Evolutionary conservation across 2,113 vertebrate species (phyloP).

Genomic region (Coregonus clupeaformis): DNA sequence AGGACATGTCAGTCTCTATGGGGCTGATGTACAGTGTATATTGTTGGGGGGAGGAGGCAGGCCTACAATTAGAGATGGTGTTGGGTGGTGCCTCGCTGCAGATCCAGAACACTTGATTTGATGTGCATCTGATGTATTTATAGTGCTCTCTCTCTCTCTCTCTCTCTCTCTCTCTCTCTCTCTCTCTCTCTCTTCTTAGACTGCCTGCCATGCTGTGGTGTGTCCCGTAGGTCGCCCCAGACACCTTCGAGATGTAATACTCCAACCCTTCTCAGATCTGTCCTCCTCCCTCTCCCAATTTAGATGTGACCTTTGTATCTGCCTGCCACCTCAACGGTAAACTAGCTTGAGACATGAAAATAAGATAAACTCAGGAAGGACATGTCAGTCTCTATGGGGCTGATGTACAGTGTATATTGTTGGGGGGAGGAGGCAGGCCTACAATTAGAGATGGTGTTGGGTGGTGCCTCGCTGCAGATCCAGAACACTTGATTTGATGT

Average conservation of each 20-base stretch:
- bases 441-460: background rate
- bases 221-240: constrained; percentile 26
- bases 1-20: constrained; percentile 33
- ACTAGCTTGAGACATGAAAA: constrained; percentile 37
- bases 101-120: constrained; percentile 31
- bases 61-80: background rate
- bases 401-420: background rate
- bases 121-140: constrained; percentile 47
- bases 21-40: background rate
- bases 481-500: no score
- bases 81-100: constrained; percentile 27
- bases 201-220: background rate
- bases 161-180: background rate
- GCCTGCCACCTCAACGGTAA: constrained; percentile 19
- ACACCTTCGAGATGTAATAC: constrained; percentile 63
- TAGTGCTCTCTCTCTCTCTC: constrained; percentile 17
- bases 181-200: constrained; percentile 1
- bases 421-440: background rate
- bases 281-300: constrained; percentile 48
- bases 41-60: background rate
- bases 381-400: constrained; percentile 27
- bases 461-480: no score
- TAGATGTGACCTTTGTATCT: constrained; percentile 62
- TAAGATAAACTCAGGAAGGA: constrained; percentile 29
- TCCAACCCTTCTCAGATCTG: constrained; percentile 54